phyloP scores from a whole-genome alignment of 2,797 vertebrate genomes.

The Aphelocoma californica region DNA sequence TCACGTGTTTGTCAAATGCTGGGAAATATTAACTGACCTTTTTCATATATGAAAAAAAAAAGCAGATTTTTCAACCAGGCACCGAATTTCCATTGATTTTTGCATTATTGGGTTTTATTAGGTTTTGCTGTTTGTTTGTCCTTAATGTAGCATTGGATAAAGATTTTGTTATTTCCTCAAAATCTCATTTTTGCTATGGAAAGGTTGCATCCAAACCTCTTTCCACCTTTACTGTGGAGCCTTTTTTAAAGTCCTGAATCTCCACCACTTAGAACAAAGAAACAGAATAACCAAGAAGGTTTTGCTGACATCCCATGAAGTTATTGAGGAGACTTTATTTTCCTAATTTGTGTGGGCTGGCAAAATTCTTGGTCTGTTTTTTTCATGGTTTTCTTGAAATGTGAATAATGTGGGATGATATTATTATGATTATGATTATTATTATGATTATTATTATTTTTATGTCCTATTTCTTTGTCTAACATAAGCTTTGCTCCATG shows the following conservation, averaged over 20 bases:
- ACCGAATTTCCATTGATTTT: neutral
- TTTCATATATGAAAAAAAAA: neutral
- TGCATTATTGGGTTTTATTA: neutral
- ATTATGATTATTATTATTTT: neutral
- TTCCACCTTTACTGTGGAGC: neutral
- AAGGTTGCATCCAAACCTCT: neutral
- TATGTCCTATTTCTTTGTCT: neutral
- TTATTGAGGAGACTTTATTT: neutral
- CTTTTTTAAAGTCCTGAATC: neutral
- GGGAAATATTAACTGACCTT: neutral
- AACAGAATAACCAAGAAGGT: accelerated
- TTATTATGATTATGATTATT: neutral
- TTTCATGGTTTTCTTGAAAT: neutral
- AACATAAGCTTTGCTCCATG: neutral
- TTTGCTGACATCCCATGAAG: neutral
- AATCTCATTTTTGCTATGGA: neutral
- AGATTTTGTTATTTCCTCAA: neutral
- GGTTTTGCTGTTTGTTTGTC: neutral
- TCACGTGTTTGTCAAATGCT: neutral
- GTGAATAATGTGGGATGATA: too few relatives aligned
- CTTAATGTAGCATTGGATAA: neutral
- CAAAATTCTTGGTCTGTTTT: neutral
- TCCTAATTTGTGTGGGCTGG: neutral
- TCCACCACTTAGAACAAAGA: neutral
- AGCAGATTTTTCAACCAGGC: neutral